These are phyloP conservation scores for Heterodera filipjevi DNA, from an alignment of 2,888 invertebrate species.

Conservation along the genomic window DNA sequence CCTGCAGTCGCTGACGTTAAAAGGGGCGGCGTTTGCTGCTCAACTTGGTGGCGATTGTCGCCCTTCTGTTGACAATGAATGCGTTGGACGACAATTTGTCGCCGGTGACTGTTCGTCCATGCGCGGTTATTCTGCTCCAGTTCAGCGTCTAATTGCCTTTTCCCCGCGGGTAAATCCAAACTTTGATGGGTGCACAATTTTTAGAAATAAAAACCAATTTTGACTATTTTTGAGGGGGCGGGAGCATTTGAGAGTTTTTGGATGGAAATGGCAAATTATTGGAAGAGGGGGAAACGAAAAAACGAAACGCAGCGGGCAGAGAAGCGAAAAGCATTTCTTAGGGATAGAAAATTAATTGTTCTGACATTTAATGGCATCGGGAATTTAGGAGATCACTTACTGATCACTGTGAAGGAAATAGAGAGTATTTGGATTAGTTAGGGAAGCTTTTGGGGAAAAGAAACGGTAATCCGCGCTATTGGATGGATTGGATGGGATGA, in stretches of 20 bases:
- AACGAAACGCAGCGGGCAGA: too few relatives aligned
- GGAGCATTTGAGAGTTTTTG: background rate
- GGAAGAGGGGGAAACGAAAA: too few relatives aligned
- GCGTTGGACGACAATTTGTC: slow-evolving; percentile 9
- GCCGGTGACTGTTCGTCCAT: slow-evolving; percentile 4
- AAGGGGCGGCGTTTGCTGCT: background rate
- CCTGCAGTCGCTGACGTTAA: background rate
- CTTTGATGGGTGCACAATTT: background rate
- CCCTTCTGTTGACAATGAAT: background rate
- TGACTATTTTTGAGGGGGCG: background rate
- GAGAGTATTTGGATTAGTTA: background rate
- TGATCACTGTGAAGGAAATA: background rate
- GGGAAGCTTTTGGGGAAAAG: background rate
- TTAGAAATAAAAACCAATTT: slow-evolving; percentile 3
- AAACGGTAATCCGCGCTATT: slow-evolving; percentile 14
- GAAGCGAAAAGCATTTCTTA: too few relatives aligned
- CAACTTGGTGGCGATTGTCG: background rate
- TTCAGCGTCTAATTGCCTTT: background rate
- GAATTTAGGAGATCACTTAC: background rate
- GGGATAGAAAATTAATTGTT: too few relatives aligned
- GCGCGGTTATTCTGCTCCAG: slow-evolving; percentile 17
- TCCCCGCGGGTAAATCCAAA: background rate
- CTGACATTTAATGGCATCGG: too few relatives aligned
- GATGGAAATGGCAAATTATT: background rate
- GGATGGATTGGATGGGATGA: background rate